Percentiles rank a stretch among this genome's conserved stretches.
Conservation (phyloP, 2,113 vertebrate genomes). For the Thalassarche chlororhynchos region DNA sequence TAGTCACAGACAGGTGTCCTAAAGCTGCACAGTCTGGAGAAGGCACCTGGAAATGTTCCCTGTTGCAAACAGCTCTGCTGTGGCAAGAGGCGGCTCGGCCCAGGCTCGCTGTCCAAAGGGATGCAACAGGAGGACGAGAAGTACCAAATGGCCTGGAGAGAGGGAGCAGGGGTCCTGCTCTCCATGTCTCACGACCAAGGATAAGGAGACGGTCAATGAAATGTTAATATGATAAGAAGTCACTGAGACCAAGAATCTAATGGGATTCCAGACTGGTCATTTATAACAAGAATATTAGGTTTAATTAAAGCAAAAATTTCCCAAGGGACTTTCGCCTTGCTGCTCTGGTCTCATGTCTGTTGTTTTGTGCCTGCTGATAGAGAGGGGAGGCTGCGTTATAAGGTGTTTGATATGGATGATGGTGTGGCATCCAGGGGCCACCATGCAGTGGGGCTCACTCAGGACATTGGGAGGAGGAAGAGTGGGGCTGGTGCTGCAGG, state of each 20-base stretch:
- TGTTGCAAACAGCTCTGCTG: background rate
- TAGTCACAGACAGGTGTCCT: background rate
- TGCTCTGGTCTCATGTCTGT: background rate
- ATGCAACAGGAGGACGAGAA: background rate
- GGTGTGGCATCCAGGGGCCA: background rate
- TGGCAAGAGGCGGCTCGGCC: background rate
- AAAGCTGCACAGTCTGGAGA: background rate
- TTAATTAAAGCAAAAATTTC: background rate
- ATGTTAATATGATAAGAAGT: background rate
- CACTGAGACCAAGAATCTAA: background rate
- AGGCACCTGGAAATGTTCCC: background rate
- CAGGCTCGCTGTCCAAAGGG: background rate
- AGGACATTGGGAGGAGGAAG: background rate
- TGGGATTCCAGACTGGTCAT: background rate
- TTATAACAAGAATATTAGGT: background rate
- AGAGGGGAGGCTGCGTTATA: background rate
- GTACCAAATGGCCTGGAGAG: background rate
- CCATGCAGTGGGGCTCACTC: background rate
- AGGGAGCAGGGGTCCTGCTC: background rate
- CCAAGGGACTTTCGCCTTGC: background rate
- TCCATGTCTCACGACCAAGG: background rate
- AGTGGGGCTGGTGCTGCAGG: background rate
- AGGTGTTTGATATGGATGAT: background rate
- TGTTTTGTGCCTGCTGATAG: background rate
- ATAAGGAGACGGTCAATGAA: background rate